A percentile compares a stretch with the other conserved stretches of the same genome.
These are phyloP conservation scores for Semotilus atromaculatus DNA, from an alignment of 2,797 vertebrate genomes.

Conservation along the genomic window DNA sequence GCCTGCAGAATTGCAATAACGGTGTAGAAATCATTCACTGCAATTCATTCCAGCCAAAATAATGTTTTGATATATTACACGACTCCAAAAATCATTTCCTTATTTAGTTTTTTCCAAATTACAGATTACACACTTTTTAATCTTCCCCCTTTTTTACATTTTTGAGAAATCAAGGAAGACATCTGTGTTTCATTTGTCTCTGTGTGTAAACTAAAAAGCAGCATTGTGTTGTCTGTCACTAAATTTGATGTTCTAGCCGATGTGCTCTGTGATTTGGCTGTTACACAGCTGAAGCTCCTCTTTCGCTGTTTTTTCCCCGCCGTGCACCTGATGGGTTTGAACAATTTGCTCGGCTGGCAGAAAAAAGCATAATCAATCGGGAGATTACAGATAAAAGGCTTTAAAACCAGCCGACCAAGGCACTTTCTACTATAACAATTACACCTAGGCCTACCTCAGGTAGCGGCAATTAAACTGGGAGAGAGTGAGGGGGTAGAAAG, in stretches of 20 bases:
- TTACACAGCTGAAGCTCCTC: conserved; percentile 62
- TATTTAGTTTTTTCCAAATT: not conserved
- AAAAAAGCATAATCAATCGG: conserved; percentile 79
- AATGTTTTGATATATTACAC: conserved; percentile 23
- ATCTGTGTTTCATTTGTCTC: conserved; percentile 34
- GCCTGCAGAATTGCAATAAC: conserved; percentile 22
- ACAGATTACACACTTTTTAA: conserved; percentile 27
- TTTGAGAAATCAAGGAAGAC: conserved; percentile 24
- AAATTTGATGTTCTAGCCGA: conserved; percentile 46
- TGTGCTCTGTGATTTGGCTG: conserved; percentile 47
- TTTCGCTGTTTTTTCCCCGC: conserved; percentile 54
- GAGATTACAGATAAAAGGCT: conserved; percentile 79
- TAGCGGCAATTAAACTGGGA: conserved; percentile 74
- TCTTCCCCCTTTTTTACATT: not conserved
- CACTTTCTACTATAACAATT: conserved; percentile 77
- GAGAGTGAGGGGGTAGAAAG: conserved; percentile 5
- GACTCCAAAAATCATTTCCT: not conserved
- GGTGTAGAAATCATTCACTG: conserved; percentile 2
- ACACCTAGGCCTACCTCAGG: conserved; percentile 77
- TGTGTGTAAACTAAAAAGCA: conserved; percentile 48
- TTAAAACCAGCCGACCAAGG: conserved; percentile 75
- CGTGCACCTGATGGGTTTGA: conserved; percentile 69
- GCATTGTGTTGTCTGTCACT: conserved; percentile 38
- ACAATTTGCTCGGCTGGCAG: conserved; percentile 78
- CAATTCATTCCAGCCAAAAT: conserved; percentile 4